A percentile compares a stretch with the other conserved stretches of the same genome.
Evolutionary conservation across 2,888 invertebrate species (phyloP).

Genomic region (Calameuta pallipes): DNA sequence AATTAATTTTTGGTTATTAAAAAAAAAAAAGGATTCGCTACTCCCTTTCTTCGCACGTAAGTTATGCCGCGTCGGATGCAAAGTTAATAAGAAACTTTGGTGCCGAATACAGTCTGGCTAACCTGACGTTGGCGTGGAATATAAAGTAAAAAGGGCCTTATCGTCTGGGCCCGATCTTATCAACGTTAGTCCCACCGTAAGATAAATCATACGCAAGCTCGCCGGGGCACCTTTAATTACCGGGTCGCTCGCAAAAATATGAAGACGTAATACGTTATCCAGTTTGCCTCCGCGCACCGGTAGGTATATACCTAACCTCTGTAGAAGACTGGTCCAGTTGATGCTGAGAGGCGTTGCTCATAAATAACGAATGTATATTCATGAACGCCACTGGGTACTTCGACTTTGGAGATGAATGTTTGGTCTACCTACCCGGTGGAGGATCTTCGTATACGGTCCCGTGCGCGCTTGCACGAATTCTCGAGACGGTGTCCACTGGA

Average conservation of each 20-base stretch:
- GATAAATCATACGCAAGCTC: slow-evolving; percentile 56
- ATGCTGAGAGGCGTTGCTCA: slow-evolving; percentile 52
- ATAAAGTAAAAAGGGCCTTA: slow-evolving; percentile 41
- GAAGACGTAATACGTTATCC: slow-evolving; percentile 59
- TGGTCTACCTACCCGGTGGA: neutral
- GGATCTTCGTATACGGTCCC: slow-evolving; percentile 27
- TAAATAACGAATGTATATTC: slow-evolving; percentile 54
- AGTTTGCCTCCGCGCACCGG: slow-evolving; percentile 44
- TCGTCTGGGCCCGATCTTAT: slow-evolving; percentile 53
- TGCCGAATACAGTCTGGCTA: neutral
- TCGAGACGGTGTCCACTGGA: neutral
- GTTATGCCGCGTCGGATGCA: neutral
- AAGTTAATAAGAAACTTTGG: neutral
- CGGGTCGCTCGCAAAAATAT: slow-evolving; percentile 54
- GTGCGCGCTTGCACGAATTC: slow-evolving; percentile 25
- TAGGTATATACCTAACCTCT: slow-evolving; percentile 22
- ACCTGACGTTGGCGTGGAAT: neutral
- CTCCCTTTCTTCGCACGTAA: neutral
- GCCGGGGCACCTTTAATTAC: slow-evolving; percentile 59
- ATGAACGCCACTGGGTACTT: slow-evolving; percentile 53
- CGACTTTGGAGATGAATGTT: slow-evolving; percentile 26
- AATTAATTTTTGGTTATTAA: neutral
- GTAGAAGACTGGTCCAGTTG: slow-evolving; percentile 47
- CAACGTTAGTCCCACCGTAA: slow-evolving; percentile 39
- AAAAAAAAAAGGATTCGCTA: neutral